phyloP scores from a whole-genome alignment of 2,113 vertebrate genomes.

The Herpetotheres cachinnans region DNA sequence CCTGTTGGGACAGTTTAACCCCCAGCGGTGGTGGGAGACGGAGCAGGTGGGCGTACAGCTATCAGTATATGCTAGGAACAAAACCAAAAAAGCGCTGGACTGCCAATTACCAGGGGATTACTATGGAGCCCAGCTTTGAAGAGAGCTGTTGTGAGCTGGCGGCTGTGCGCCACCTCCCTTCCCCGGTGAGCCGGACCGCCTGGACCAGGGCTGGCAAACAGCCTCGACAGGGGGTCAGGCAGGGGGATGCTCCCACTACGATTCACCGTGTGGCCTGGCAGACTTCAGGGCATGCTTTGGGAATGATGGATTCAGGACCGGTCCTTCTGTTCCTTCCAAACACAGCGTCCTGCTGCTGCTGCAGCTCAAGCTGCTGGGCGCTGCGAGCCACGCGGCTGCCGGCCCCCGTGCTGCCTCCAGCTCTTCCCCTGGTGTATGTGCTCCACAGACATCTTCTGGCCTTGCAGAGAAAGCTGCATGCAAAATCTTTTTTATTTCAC shows the following conservation, averaged over 20 bases:
- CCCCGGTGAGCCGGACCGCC: not conserved
- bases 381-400: accelerated
- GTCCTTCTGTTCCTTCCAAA: not conserved
- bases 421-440: not conserved
- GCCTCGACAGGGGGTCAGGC: not conserved
- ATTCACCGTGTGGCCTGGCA: not conserved
- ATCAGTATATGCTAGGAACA: not conserved
- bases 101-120: not conserved
- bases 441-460: not conserved
- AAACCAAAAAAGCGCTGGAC: too few relatives aligned
- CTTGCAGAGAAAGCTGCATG: not conserved
- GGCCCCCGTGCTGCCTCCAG: not conserved
- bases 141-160: not conserved
- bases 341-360: not conserved
- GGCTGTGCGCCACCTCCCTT: not conserved
- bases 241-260: not conserved
- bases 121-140: not conserved
- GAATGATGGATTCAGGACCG: not conserved
- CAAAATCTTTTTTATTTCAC: not conserved
- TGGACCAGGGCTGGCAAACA: not conserved
- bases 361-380: not conserved
- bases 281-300: not conserved
- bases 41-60: not conserved
- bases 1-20: not conserved
- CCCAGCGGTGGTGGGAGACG: not conserved